Evolutionary conservation across 1,140 invertebrate species (phyloP).

Genomic region (Drosophila carrolli): DNA sequence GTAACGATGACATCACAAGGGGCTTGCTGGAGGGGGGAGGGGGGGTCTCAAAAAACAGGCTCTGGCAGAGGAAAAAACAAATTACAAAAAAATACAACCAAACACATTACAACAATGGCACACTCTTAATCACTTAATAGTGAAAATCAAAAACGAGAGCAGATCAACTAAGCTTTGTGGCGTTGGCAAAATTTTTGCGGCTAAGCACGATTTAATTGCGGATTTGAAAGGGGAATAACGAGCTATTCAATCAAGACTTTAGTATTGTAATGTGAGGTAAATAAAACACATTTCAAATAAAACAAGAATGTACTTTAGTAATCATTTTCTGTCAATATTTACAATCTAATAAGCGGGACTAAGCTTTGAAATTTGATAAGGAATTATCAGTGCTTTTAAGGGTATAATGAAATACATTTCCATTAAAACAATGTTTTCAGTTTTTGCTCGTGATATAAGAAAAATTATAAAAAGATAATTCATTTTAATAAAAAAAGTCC

Average conservation of each 20-base stretch:
- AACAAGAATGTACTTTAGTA: neutral
- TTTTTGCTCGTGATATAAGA: too few relatives aligned
- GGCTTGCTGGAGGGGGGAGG: neutral
- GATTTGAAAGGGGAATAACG: neutral
- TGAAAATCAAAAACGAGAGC: conserved; percentile 32
- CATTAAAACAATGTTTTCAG: too few relatives aligned
- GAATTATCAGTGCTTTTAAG: too few relatives aligned
- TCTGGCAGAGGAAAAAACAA: conserved; percentile 5
- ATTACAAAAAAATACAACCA: conserved; percentile 9
- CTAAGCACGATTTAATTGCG: neutral
- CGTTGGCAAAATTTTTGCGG: neutral
- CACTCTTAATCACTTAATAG: conserved; percentile 17
- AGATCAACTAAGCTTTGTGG: conserved; percentile 4
- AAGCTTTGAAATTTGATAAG: neutral
- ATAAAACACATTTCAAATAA: neutral
- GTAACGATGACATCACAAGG: conserved; percentile 60
- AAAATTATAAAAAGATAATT: too few relatives aligned
- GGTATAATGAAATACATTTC: too few relatives aligned
- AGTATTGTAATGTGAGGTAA: neutral
- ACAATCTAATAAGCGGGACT: neutral
- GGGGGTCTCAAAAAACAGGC: conserved; percentile 21
- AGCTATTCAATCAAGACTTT: neutral
- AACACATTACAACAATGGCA: conserved; percentile 44
- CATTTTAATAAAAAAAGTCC: too few relatives aligned
- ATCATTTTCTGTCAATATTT: neutral